A percentile compares a stretch with the other conserved stretches of the same genome.
These are phyloP conservation scores for Catostomus latipinnis DNA, from an alignment of 2,797 vertebrate genomes.

Conservation along the genomic window DNA sequence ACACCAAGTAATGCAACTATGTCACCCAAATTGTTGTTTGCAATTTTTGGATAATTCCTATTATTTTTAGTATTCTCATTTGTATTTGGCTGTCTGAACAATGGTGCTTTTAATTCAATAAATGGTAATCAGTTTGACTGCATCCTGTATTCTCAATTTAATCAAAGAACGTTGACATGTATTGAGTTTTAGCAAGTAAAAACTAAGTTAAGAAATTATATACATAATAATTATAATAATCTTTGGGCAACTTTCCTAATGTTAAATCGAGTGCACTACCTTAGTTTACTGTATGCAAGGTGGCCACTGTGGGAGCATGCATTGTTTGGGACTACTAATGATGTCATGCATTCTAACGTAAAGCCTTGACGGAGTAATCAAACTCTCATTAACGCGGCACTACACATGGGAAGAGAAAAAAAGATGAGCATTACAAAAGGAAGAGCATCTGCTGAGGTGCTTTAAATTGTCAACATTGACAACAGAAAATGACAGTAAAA, in stretches of 20 bases:
- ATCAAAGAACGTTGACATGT: too few relatives aligned
- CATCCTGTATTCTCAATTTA: too few relatives aligned
- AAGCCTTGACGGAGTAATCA: slow-evolving; percentile 89
- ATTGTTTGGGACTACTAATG: slow-evolving; percentile 82
- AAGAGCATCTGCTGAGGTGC: slow-evolving; percentile 85
- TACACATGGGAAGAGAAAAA: slow-evolving; percentile 64
- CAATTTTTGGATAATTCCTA: too few relatives aligned
- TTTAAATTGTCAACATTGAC: slow-evolving; percentile 82
- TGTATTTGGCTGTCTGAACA: too few relatives aligned
- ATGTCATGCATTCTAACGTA: slow-evolving; percentile 86
- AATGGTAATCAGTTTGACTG: too few relatives aligned
- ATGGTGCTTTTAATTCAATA: too few relatives aligned
- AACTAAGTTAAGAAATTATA: too few relatives aligned
- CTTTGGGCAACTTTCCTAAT: not conserved
- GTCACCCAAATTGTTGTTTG: too few relatives aligned
- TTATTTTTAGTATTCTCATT: too few relatives aligned
- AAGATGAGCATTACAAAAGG: slow-evolving; percentile 78
- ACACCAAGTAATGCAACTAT: too few relatives aligned
- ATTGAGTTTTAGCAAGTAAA: too few relatives aligned
- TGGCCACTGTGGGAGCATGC: slow-evolving; percentile 82
- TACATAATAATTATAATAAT: too few relatives aligned
- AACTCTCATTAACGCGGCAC: slow-evolving; percentile 89
- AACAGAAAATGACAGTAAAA: slow-evolving; percentile 61
- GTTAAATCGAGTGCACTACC: not conserved
- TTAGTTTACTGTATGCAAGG: slow-evolving; percentile 52